Evolutionary conservation across 2,113 vertebrate genomes (phyloP).

Genomic region (Myodes glareolus): DNA sequence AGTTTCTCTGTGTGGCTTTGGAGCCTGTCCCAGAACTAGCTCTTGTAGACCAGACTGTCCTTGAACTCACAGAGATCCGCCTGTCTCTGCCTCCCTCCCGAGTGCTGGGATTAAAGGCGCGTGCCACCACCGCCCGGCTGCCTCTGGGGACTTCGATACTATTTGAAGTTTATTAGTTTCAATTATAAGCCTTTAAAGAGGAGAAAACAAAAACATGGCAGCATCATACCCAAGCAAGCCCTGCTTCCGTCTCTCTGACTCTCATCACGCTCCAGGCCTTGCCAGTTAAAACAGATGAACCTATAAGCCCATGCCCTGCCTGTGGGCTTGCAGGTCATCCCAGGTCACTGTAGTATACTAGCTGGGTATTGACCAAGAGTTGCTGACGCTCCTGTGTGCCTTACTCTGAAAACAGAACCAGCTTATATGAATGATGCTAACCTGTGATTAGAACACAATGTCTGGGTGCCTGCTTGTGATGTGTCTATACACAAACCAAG

Average conservation of each 20-base stretch:
- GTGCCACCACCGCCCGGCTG: not conserved
- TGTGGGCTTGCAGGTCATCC: not conserved
- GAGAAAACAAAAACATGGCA: not conserved
- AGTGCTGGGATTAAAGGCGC: no score
- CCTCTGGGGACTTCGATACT: not conserved
- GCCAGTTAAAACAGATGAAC: not conserved
- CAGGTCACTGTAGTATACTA: not conserved
- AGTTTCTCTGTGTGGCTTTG: no score
- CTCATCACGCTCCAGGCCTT: not conserved
- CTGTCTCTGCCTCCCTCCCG: no score
- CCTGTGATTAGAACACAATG: not conserved
- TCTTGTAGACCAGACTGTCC: no score
- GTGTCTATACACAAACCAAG: not conserved
- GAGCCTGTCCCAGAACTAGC: no score
- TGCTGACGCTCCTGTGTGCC: not conserved
- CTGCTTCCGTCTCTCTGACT: not conserved
- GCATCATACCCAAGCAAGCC: not conserved
- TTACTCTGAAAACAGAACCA: conserved; percentile 34
- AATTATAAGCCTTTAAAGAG: not conserved
- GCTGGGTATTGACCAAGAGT: not conserved
- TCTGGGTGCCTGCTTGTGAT: not conserved
- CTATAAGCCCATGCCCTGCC: not conserved
- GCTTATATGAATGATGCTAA: not conserved
- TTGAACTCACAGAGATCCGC: no score
- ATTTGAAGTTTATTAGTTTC: conserved; percentile 7